Conservation (phyloP, 1,140 invertebrate species). For the Aphidius gifuensis region DNA sequence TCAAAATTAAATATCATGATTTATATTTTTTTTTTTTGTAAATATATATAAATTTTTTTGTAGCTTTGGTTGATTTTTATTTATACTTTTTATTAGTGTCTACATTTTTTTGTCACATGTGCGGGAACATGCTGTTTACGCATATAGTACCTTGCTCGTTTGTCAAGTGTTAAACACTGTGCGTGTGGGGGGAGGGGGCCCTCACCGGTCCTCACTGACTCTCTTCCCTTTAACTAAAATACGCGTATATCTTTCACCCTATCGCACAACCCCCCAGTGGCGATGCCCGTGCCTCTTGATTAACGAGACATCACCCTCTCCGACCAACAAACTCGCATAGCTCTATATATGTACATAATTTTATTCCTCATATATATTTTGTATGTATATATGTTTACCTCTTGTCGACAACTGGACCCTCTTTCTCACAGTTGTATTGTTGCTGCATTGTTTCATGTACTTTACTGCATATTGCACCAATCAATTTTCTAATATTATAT, state of each 20-base stretch:
- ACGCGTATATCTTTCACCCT: conserved; percentile 8
- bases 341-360: conserved; percentile 12
- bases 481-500: conserved; percentile 7
- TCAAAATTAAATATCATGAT: conserved; percentile 4
- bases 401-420: neutral
- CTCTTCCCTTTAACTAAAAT: conserved; percentile 4
- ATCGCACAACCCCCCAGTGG: conserved; percentile 18
- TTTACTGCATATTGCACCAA: conserved; percentile 18
- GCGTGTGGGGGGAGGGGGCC: neutral
- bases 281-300: conserved; percentile 32
- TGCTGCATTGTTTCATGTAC: neutral
- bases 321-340: conserved; percentile 13
- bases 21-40: neutral
- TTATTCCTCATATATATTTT: neutral
- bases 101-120: conserved; percentile 9
- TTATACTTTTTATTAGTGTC: neutral
- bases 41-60: neutral
- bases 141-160: conserved; percentile 27
- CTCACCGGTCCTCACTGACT: neutral
- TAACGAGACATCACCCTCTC: conserved; percentile 30
- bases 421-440: conserved; percentile 8
- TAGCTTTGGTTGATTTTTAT: neutral
- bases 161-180: conserved; percentile 33
- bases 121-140: conserved; percentile 24
- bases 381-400: too few relatives aligned